Evolutionary conservation across 2,888 invertebrate genomes (phyloP), one percentile per base, ranked within the genome.

Genomic region (Pandemis heparana): DNA sequence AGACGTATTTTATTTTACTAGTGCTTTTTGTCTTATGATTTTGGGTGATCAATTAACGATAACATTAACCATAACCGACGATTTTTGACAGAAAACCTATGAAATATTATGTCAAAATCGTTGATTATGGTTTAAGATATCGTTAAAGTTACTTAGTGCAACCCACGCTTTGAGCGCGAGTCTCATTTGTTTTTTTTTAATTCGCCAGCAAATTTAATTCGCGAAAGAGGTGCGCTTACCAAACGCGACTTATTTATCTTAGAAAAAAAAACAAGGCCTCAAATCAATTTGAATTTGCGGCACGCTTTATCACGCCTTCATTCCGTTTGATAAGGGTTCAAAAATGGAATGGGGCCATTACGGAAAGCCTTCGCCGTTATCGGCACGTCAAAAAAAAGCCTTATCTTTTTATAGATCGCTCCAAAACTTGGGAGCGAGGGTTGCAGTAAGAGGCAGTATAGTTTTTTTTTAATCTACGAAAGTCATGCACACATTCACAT

Each of bases 301-400:
- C 48, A n/a, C 41, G 53, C 43, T 48, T 68, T 68, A 68, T 60
- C 59, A 68, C 53, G 60, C 60, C 46, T 68, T 46, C 68, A 32
- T 68, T 64, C 53, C 51, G 41, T 18, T 56, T 70, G 70, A 70
- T 70, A 70, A 70, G 56, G 70, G 70, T 70, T 64, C 70, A 70
- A 46, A 67, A 70, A 70, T 70, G 56, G 70, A 70, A 70, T 32
- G 63, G 43, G 32, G n/a, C 70, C 63, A 56, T 70, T 70, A 70
- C 70, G 70, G 39, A 41, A 62, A 70, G 56, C 60, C 70, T 70
- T 18, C 53, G 23, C 56, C 56, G 53, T 67, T 64, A 70, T 70
- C 70, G 56, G 43, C 43, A 6, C 70, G 70, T 64, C 70, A 56
- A 62, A 64, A 70, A 70, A 16, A 23, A 62, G 5, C 53, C 62